A percentile compares a stretch with the other conserved stretches of the same genome.
Conservation (phyloP, 2,113 vertebrate genomes). For the Ctenodactylus gundi region DNA sequence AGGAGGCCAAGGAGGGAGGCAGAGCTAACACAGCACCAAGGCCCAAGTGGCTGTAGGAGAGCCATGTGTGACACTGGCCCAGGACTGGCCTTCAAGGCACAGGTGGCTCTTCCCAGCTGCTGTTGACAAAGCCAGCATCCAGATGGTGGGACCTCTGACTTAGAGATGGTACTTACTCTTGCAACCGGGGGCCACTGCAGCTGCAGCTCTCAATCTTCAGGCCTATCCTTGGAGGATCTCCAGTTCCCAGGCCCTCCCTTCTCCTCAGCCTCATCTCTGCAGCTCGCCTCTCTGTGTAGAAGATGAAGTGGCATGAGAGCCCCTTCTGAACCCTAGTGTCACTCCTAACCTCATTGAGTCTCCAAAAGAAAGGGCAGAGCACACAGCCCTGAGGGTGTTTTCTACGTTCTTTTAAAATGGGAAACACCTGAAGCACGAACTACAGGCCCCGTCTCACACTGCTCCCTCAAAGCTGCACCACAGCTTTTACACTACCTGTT, state of each 20-base stretch:
- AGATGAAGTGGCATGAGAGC: not conserved
- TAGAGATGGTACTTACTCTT: not conserved
- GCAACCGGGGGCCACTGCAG: rapidly evolving
- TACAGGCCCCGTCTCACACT: not conserved
- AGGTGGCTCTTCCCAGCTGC: not conserved
- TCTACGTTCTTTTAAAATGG: not conserved
- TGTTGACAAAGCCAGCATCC: not conserved
- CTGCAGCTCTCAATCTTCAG: not conserved
- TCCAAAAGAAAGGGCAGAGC: not conserved
- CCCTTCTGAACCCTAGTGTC: too few relatives aligned
- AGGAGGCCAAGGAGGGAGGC: too few relatives aligned
- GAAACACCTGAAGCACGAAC: not conserved
- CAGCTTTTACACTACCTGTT: not conserved
- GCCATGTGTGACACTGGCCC: not conserved
- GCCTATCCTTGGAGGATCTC: not conserved
- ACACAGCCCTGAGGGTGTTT: not conserved
- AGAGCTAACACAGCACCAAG: too few relatives aligned
- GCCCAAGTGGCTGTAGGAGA: not conserved
- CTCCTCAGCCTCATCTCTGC: not conserved
- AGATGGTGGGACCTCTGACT: not conserved
- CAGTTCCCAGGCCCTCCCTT: not conserved
- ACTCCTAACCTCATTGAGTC: not conserved
- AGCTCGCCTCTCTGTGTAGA: not conserved
- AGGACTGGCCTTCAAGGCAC: not conserved
- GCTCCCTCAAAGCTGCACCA: not conserved